Base-by-base conservation (phyloP, 2,888 invertebrate species). In the Netelia melanura region DNA sequence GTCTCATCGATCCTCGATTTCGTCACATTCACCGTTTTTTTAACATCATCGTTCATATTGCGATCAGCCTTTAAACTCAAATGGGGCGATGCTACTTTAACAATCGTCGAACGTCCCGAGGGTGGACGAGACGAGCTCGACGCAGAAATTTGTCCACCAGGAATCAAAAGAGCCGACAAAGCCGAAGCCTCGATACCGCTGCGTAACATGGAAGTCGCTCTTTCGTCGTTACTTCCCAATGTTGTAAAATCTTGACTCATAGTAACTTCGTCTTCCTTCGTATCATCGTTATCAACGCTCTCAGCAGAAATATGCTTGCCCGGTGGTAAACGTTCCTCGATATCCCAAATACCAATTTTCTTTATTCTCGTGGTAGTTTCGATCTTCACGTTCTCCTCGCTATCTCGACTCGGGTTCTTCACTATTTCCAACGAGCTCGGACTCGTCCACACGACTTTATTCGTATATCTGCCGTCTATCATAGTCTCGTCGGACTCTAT, bases 151-250 rank as follows among this genome's bases (percentile, higher is more conserved):
- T 95, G 95, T 1, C 95, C 95, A 17, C 95, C 96, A 48, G 96
- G 96, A 68, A 95, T 94, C 67, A 96, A 91, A 43, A 96, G 94
- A 25, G 96, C 95, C 30, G 96, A 96, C 23, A 96, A 92, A 25
- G 96, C 95, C 0, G 94, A 94, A 5, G 93, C 92, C 81, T 93
- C 93, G 77, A 91, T 95, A 94, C 91, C 94, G 86, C 76, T 86
- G 64, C 86, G 86, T 67, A 77, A 80, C 48, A 81, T 85, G 9
- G 83, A 67, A 14, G 78, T 54, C 48, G 68, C 10, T 14, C 85
- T 85, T 68, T 87, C 84, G 17, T 65, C 84, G 17, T 65, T 71
- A 82, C n/a, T 82, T 77, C 52, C 38, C n/a, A 78, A 70, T 8
- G 52, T 78, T 67, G 17, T 6, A n/a, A 58, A 72, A 11, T 25